These are phyloP conservation scores for Whitmania pigra DNA, from an alignment of 1,140 invertebrate genomes.

Conservation along the genomic window DNA sequence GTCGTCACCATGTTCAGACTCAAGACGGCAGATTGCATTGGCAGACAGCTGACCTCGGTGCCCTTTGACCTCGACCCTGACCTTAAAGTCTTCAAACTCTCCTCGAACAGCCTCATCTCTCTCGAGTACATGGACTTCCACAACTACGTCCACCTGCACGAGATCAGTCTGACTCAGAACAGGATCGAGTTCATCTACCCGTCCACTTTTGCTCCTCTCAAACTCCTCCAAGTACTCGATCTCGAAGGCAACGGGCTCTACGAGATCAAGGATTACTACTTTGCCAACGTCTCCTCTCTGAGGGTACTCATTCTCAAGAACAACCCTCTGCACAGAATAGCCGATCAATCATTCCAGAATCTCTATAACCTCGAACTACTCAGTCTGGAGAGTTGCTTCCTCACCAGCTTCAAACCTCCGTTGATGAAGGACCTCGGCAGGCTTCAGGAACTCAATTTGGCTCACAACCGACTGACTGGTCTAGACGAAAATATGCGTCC, in stretches of 20 bases:
- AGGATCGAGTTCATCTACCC: conserved; percentile 28
- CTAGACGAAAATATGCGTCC: conserved; percentile 20
- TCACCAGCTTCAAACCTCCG: conserved; percentile 6
- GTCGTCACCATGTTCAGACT: conserved; percentile 17
- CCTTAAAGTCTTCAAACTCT: conserved; percentile 25
- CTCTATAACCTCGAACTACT: conserved; percentile 29
- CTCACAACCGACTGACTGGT: conserved; percentile 31
- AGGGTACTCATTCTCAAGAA: conserved; percentile 30
- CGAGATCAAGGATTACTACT: conserved; percentile 27
- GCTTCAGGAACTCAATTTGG: conserved; percentile 27
- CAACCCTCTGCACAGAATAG: conserved; percentile 30
- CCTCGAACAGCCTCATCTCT: conserved; percentile 29
- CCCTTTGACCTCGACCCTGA: conserved; percentile 31
- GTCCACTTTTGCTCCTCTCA: conserved; percentile 29
- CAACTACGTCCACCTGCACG: conserved; percentile 29
- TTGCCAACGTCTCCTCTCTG: conserved; percentile 26
- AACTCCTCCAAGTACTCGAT: conserved; percentile 31
- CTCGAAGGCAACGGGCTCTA: conserved; percentile 32
- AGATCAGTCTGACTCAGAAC: conserved; percentile 33
- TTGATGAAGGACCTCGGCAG: conserved; percentile 8
- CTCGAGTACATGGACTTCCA: conserved; percentile 29
- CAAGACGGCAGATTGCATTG: conserved; percentile 32
- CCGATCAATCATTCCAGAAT: conserved; percentile 29
- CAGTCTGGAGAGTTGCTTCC: conserved; percentile 23
- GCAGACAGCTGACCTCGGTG: conserved; percentile 27